Evolutionary conservation across 2,888 invertebrate species (phyloP).

Genomic region (Acleris sparsana): DNA sequence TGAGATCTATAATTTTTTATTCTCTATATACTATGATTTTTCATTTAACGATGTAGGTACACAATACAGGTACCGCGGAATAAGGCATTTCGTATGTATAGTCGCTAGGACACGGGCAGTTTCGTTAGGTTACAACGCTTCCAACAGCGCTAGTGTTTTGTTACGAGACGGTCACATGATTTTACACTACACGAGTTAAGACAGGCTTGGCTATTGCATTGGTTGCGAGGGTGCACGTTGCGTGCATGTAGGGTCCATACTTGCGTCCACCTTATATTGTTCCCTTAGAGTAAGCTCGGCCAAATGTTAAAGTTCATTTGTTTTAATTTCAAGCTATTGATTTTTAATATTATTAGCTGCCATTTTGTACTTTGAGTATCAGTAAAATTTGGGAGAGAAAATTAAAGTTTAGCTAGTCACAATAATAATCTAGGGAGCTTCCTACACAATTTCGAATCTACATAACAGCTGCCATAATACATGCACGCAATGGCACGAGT

Average conservation of each 20-base stretch:
- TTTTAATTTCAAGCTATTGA: slow-evolving; percentile 53
- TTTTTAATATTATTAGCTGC: slow-evolving; percentile 67
- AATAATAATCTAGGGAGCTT: slow-evolving; percentile 42
- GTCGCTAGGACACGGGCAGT: slow-evolving; percentile 57
- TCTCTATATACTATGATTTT: slow-evolving; percentile 73
- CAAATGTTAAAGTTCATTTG: slow-evolving; percentile 56
- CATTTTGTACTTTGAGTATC: slow-evolving; percentile 62
- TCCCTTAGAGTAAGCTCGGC: slow-evolving; percentile 80
- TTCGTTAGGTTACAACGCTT: slow-evolving; percentile 44
- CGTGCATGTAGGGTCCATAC: slow-evolving; percentile 60
- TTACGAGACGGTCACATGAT: slow-evolving; percentile 6
- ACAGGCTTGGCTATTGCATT: slow-evolving; percentile 48
- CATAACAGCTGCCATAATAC: slow-evolving; percentile 69
- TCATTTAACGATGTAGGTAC: slow-evolving; percentile 73
- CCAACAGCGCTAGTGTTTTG: background rate
- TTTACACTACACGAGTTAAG: slow-evolving; percentile 42
- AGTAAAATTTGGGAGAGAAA: background rate
- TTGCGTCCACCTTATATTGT: slow-evolving; percentile 72
- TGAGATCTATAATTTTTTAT: slow-evolving; percentile 77
- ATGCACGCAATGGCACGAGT: slow-evolving; percentile 60
- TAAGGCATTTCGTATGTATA: slow-evolving; percentile 75
- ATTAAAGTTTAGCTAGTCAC: slow-evolving; percentile 18
- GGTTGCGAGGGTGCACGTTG: slow-evolving; percentile 45
- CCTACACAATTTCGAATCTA: slow-evolving; percentile 55
- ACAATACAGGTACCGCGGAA: slow-evolving; percentile 78